A percentile compares a stretch with the other conserved stretches of the same genome.
These are phyloP conservation scores for Aurelia aurita DNA, from an alignment of 30 jellyfish, hydroid and myxozoan species.

Conservation along the genomic window DNA sequence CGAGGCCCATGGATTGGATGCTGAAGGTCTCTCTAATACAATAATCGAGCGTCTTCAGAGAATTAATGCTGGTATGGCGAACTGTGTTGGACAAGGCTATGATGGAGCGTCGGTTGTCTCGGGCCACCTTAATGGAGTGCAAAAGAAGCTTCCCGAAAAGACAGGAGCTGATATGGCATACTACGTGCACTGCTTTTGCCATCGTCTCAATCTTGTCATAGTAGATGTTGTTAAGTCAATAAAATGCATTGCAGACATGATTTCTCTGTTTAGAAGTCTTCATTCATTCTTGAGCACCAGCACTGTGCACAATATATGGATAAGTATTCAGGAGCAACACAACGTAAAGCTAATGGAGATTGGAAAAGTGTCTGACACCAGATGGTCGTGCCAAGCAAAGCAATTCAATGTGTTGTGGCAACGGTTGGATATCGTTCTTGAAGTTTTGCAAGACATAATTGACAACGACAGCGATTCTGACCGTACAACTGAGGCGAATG, in stretches of 20 bases:
- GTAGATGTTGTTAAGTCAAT: slow-evolving; percentile 28
- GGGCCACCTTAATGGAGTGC: slow-evolving; percentile 59
- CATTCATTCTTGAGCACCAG: slow-evolving; percentile 55
- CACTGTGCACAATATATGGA: slow-evolving; percentile 45
- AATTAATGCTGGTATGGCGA: slow-evolving; percentile 28
- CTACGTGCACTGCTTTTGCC: slow-evolving; percentile 59
- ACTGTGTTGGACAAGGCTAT: slow-evolving; percentile 66
- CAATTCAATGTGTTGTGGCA: slow-evolving; percentile 49
- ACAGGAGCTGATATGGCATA: slow-evolving; percentile 61
- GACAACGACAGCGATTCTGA: slow-evolving; percentile 19
- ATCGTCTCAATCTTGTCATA: slow-evolving; percentile 35
- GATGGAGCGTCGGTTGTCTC: slow-evolving; percentile 69
- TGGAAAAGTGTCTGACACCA: slow-evolving; percentile 54
- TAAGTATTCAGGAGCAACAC: slow-evolving; percentile 18
- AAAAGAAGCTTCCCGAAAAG: slow-evolving; percentile 19
- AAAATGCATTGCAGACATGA: slow-evolving; percentile 21
- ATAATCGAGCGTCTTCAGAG: slow-evolving; percentile 28
- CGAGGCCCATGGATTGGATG: slow-evolving; percentile 56
- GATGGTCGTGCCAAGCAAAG: slow-evolving; percentile 79
- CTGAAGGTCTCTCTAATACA: slow-evolving; percentile 50
- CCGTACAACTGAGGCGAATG: slow-evolving; percentile 33
- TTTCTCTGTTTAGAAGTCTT: slow-evolving; percentile 26
- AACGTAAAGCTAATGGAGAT: slow-evolving; percentile 35
- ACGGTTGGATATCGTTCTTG: slow-evolving; percentile 32
- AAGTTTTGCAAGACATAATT: slow-evolving; percentile 42